These are phyloP conservation scores for Salpingus planirostris DNA, from an alignment of 2,888 invertebrate genomes.

Conservation along the genomic window DNA sequence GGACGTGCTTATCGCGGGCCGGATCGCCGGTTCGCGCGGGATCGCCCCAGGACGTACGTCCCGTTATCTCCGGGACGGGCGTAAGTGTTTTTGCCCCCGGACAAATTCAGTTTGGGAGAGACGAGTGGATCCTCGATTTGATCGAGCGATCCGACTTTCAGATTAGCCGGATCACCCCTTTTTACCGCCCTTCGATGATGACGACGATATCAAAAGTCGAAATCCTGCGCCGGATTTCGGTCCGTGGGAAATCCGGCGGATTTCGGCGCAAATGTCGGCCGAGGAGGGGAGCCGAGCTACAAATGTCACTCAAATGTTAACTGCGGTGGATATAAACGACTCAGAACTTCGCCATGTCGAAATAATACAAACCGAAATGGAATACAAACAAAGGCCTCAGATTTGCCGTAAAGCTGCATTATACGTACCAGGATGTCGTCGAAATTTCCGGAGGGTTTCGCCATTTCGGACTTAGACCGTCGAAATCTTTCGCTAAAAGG, in stretches of 20 bases:
- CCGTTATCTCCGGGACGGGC: constrained; percentile 24
- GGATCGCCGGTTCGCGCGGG: constrained; percentile 21
- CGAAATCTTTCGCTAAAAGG: no score
- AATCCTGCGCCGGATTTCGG: no score
- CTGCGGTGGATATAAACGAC: constrained; percentile 12
- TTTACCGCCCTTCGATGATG: neutral
- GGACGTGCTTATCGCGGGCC: constrained; percentile 29
- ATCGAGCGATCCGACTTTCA: constrained; percentile 22
- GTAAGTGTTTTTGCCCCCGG: constrained; percentile 29
- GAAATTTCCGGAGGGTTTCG: constrained; percentile 3
- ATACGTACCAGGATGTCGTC: constrained; percentile 9
- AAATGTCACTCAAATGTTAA: constrained; percentile 20
- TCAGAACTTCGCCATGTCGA: constrained; percentile 12
- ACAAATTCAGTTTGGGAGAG: constrained; percentile 30
- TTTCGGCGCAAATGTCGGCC: no score
- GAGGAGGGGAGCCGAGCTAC: constrained; percentile 9
- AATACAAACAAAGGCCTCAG: constrained; percentile 9
- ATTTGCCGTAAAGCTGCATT: constrained; percentile 7
- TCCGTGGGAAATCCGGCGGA: neutral
- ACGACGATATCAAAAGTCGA: no score
- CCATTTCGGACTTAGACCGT: no score
- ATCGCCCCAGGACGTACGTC: constrained; percentile 28
- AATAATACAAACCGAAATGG: constrained; percentile 12
- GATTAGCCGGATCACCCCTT: constrained; percentile 10
- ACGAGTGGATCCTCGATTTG: constrained; percentile 25